A percentile compares a stretch with the other conserved stretches of the same genome.
These are phyloP conservation scores for Calonectris borealis DNA, from an alignment of 2,113 vertebrate genomes.

Conservation along the genomic window DNA sequence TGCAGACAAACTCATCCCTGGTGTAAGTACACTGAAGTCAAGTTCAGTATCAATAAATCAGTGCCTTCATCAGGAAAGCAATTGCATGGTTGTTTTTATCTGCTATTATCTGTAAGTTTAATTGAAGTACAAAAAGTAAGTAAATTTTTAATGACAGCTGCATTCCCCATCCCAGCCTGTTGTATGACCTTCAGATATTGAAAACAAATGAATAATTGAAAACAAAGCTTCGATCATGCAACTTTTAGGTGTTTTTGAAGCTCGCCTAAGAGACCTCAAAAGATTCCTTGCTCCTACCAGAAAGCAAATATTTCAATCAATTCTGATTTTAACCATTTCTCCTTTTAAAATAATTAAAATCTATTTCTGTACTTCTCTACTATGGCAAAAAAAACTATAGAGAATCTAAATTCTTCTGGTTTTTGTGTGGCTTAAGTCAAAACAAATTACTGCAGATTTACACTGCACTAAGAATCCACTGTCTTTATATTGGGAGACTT, in stretches of 20 bases:
- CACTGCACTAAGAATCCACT: not conserved
- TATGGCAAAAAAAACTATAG: not conserved
- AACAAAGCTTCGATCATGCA: constrained; percentile 48
- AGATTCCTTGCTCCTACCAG: not conserved
- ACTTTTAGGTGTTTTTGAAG: constrained; percentile 61
- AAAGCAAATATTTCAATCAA: constrained; percentile 11
- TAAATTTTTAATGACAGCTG: constrained; percentile 75
- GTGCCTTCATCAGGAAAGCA: constrained; percentile 32
- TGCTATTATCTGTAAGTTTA: constrained; percentile 69
- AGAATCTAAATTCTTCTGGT: not conserved
- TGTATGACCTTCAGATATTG: constrained; percentile 71
- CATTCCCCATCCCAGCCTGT: constrained; percentile 48
- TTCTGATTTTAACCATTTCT: not conserved
- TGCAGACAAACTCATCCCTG: constrained; percentile 15
- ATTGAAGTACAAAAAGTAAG: constrained; percentile 72
- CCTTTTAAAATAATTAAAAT: constrained; percentile 27
- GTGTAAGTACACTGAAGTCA: constrained; percentile 30
- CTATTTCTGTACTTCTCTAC: not conserved
- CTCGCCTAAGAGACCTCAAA: constrained; percentile 37
- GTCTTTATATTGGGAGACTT: not conserved
- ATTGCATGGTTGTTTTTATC: constrained; percentile 54
- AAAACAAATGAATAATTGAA: constrained; percentile 78
- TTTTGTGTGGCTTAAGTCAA: not conserved
- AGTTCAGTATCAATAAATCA: constrained; percentile 60
- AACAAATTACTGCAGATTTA: not conserved